phyloP scores from a whole-genome alignment of 2,113 vertebrate species.

The Hepsetus odoe region DNA sequence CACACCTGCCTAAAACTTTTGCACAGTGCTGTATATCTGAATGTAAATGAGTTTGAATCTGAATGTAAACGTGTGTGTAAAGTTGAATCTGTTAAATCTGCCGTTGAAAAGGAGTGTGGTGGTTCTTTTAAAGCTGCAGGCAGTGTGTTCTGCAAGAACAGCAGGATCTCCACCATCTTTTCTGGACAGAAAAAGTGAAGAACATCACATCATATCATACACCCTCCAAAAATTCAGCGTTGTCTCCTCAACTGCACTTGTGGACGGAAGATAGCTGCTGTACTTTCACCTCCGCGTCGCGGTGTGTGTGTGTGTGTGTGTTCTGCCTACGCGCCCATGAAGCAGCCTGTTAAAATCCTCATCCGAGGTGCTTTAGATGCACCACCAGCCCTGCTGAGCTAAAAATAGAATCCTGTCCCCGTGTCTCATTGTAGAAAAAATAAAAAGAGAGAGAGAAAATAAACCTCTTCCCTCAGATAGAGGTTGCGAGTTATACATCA shows the following conservation, averaged over 20 bases:
- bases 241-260: background rate
- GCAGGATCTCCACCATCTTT: no score
- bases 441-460: background rate
- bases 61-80: no score
- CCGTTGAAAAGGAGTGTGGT: no score
- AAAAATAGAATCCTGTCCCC: slow-evolving; percentile 49
- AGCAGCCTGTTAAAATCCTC: slow-evolving; percentile 14
- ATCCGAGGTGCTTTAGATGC: slow-evolving; percentile 36
- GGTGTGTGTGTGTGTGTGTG: slow-evolving; percentile 25
- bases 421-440: slow-evolving; percentile 9
- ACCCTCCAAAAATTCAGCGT: background rate
- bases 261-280: slow-evolving; percentile 13
- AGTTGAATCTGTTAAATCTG: no score
- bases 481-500: no score
- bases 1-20: no score
- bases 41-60: no score
- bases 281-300: background rate
- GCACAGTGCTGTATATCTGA: no score
- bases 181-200: no score
- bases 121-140: no score
- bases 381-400: slow-evolving; percentile 36
- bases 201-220: no score
- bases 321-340: background rate
- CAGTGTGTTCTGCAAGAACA: no score
- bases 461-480: background rate